Evolutionary conservation across 2,888 invertebrate species (phyloP).

Genomic region (Trichogramma evanescens): DNA sequence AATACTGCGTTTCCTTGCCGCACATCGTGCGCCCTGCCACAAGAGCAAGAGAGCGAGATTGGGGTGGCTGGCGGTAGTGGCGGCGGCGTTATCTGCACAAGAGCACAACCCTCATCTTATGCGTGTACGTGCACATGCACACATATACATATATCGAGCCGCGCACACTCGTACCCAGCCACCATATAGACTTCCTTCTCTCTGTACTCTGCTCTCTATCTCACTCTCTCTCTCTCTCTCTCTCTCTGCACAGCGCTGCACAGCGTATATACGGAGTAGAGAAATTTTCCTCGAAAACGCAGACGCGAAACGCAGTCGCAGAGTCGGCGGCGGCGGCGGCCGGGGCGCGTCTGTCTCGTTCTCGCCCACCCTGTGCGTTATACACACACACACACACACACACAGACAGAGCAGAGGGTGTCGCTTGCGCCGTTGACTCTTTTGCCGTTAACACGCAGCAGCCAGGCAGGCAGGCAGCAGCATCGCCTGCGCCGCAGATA

Average conservation of each 20-base stretch:
- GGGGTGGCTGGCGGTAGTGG: no score
- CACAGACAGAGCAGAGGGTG: no score
- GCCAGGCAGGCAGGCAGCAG: background rate
- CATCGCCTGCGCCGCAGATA: background rate
- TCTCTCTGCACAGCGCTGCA: background rate
- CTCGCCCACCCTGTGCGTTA: background rate
- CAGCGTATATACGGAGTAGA: background rate
- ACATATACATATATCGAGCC: no score
- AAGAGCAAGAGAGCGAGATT: no score
- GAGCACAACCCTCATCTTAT: no score
- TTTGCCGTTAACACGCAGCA: background rate
- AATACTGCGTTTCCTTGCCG: no score
- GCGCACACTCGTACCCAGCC: no score
- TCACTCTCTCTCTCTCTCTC: background rate
- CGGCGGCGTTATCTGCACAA: no score
- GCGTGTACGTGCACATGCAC: no score
- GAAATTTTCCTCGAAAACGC: constrained; percentile 14
- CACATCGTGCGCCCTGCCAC: no score
- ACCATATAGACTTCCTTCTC: no score
- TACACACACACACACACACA: no score
- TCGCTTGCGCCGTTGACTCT: background rate
- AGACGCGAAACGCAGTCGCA: constrained; percentile 26
- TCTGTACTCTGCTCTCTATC: background rate
- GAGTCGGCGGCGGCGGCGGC: constrained; percentile 4
- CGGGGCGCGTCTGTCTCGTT: background rate